Percentiles rank a stretch among this genome's conserved stretches.
These are phyloP conservation scores for Drosophila buzzatii DNA, from an alignment of 2,888 invertebrate genomes.

Conservation along the genomic window DNA sequence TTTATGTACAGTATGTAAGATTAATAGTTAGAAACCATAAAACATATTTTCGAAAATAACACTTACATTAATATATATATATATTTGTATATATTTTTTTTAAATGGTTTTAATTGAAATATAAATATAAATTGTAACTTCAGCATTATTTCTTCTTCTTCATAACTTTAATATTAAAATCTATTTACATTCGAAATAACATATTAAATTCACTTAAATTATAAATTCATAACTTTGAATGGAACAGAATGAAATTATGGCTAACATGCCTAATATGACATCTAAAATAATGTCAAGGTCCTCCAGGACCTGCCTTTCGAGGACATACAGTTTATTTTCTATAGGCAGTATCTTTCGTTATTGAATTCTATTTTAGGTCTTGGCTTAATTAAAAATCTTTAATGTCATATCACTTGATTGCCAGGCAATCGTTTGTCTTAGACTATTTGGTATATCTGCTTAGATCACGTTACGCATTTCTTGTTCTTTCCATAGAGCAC, in stretches of 20 bases:
- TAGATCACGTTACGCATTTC: constrained; percentile 86
- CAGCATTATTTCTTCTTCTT: too few species aligned
- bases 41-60: too few species aligned
- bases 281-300: not conserved
- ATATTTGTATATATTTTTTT: too few species aligned
- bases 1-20: too few species aligned
- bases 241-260: constrained; percentile 5
- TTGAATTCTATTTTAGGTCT: not conserved
- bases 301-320: not conserved
- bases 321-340: not conserved
- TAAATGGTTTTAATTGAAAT: too few species aligned
- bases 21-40: too few species aligned
- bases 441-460: too few species aligned
- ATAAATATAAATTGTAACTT: too few species aligned
- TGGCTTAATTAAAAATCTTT: not conserved
- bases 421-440: not conserved
- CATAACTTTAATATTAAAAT: not conserved
- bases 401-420: constrained; percentile 37
- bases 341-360: not conserved
- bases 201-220: constrained; percentile 32
- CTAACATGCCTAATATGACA: constrained; percentile 1
- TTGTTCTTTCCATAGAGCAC: constrained; percentile 91
- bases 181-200: constrained; percentile 22
- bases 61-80: too few species aligned
- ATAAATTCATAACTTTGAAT: constrained; percentile 38